Evolutionary conservation across 2,888 invertebrate species (phyloP).

Genomic region (Amphipoea lucens): DNA sequence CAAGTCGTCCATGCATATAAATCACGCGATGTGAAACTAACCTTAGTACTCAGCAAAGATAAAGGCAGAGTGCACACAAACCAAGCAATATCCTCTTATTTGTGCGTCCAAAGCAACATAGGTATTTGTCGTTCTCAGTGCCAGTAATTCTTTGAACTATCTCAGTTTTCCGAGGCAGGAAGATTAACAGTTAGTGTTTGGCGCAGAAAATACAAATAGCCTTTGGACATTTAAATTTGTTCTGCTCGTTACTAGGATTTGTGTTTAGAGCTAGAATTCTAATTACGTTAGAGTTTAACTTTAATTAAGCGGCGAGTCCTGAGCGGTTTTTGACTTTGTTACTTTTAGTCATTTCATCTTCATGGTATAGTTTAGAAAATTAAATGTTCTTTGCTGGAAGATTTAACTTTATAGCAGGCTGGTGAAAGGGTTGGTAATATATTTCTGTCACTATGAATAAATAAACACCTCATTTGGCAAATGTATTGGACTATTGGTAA

Average conservation of each 20-base stretch:
- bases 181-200: conserved; percentile 66
- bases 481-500: not conserved
- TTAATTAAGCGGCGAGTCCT: conserved; percentile 53
- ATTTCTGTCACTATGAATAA: not conserved
- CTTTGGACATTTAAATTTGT: conserved; percentile 67
- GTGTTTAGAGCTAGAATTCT: conserved; percentile 63
- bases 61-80: conserved; percentile 49
- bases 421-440: not conserved
- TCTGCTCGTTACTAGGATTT: conserved; percentile 65
- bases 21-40: conserved; percentile 42
- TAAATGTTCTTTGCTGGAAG: not conserved
- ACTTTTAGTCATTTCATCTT: conserved; percentile 14
- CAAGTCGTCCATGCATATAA: conserved; percentile 34
- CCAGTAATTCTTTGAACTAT: conserved; percentile 58
- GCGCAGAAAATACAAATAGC: conserved; percentile 69
- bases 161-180: conserved; percentile 62
- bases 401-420: not conserved
- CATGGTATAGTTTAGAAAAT: conserved; percentile 4
- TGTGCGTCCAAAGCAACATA: conserved; percentile 36
- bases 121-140: conserved; percentile 39
- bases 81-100: conserved; percentile 35
- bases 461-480: not conserved
- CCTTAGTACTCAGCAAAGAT: conserved; percentile 40
- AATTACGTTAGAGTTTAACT: conserved; percentile 56
- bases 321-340: conserved; percentile 41